phyloP scores from a whole-genome alignment of 2,888 invertebrate genomes.

The Hydrotaea diabolus region DNA sequence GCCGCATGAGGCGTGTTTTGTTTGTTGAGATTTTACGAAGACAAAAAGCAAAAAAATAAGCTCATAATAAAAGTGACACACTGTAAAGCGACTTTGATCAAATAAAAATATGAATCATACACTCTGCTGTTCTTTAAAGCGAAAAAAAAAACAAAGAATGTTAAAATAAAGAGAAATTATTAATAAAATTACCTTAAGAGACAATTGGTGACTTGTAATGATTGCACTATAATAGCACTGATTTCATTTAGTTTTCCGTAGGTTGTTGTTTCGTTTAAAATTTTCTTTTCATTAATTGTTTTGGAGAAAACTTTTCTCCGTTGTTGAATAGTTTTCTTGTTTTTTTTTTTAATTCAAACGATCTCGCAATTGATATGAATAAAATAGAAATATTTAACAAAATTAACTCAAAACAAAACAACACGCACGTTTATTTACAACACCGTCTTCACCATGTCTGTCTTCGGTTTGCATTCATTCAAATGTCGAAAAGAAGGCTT shows the following conservation, averaged over 20 bases:
- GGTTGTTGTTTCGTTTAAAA: background rate
- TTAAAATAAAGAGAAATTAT: too few species aligned
- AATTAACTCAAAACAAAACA: slow-evolving; percentile 37
- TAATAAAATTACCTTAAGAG: background rate
- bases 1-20: background rate
- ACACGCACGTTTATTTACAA: slow-evolving; percentile 63
- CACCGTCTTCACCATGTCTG: slow-evolving; percentile 60
- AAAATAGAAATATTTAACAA: slow-evolving; percentile 32
- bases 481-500: slow-evolving; percentile 33
- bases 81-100: background rate
- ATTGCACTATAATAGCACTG: background rate
- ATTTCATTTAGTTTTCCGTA: background rate
- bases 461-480: slow-evolving; percentile 52
- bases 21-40: slow-evolving; percentile 19
- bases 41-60: slow-evolving; percentile 13
- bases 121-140: background rate
- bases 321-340: slow-evolving; percentile 33
- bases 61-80: slow-evolving; percentile 46
- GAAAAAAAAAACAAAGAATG: background rate
- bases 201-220: background rate
- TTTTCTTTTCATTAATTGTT: background rate
- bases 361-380: slow-evolving; percentile 20
- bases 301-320: background rate
- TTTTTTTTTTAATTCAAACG: slow-evolving; percentile 8
- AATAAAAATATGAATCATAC: background rate